phyloP scores from a whole-genome alignment of 2,113 vertebrate species.

The Phylloscopus trochiloides region DNA sequence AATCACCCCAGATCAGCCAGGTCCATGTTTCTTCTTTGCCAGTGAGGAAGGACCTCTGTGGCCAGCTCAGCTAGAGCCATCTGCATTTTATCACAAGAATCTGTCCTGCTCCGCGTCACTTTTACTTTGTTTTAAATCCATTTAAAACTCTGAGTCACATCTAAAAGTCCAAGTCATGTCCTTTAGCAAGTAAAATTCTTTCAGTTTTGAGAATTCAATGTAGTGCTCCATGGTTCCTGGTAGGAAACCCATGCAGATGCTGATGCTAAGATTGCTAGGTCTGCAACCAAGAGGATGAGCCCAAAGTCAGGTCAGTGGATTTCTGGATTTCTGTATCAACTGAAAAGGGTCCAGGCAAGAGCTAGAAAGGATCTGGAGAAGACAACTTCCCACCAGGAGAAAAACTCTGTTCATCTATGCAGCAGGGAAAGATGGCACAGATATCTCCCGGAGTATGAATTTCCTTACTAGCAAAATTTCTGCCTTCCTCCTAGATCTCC shows the following conservation, averaged over 20 bases:
- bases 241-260: background rate
- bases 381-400: background rate
- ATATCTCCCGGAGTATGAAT: background rate
- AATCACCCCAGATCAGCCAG: background rate
- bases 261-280: background rate
- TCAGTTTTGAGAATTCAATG: background rate
- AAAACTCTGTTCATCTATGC: background rate
- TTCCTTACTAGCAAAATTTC: background rate
- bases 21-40: background rate
- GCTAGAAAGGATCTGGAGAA: background rate
- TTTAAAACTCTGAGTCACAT: background rate
- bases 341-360: accelerated
- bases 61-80: background rate
- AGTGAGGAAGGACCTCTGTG: background rate
- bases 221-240: background rate
- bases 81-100: background rate
- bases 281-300: background rate
- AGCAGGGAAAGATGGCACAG: background rate
- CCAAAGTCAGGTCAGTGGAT: background rate
- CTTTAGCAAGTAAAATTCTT: background rate
- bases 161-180: background rate
- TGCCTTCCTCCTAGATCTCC: background rate
- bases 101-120: background rate
- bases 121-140: background rate
- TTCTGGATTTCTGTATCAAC: background rate